Evolutionary conservation across 92 coral and sea anemone species (phyloP).

Genomic region (Desmophyllum pertusum): DNA sequence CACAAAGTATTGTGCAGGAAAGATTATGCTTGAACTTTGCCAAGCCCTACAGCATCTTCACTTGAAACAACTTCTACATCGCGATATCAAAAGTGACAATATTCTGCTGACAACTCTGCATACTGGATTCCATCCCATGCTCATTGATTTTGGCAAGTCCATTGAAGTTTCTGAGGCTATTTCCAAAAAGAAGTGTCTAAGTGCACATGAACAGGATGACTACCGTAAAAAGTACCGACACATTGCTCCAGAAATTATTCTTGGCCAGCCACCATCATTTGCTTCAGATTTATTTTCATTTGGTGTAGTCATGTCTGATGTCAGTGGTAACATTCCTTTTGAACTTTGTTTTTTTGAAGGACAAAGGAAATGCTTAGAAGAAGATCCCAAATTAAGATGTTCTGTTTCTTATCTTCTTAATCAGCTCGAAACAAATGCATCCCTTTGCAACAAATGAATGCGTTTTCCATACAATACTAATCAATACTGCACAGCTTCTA

Average conservation of each 20-base stretch:
- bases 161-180: conserved; percentile 19
- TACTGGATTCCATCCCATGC: conserved; percentile 31
- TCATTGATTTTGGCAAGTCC: conserved; percentile 44
- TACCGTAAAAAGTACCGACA: conserved; percentile 7
- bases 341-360: conserved; percentile 39
- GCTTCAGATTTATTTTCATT: conserved; percentile 36
- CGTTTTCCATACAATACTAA: no score
- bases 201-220: conserved; percentile 24
- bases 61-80: conserved; percentile 22
- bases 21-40: conserved; percentile 7
- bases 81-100: conserved; percentile 32
- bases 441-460: not conserved
- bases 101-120: conserved; percentile 11
- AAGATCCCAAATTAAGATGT: conserved; percentile 37
- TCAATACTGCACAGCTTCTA: no score
- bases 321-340: conserved; percentile 25
- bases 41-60: not conserved
- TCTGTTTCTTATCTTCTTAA: not conserved
- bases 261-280: conserved; percentile 5
- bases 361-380: conserved; percentile 46
- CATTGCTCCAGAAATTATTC: not conserved
- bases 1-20: conserved; percentile 16
- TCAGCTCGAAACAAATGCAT: not conserved
- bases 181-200: conserved; percentile 21
- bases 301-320: conserved; percentile 44